Percentiles rank a stretch among this genome's conserved stretches.
Conservation (phyloP, 2,888 invertebrate species). For the Sepioteuthis lessoniana region DNA sequence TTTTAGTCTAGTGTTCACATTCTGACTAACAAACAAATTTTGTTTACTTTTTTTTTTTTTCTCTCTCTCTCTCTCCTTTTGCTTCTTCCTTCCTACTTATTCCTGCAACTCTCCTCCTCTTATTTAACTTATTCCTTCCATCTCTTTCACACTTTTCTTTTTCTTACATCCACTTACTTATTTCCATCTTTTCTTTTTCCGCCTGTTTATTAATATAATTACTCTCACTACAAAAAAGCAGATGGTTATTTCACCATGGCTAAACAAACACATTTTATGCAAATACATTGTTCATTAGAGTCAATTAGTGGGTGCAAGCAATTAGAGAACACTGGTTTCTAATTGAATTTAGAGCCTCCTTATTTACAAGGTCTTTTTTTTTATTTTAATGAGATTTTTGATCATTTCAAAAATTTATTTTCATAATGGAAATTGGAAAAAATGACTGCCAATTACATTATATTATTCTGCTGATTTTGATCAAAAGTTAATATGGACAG, state of each 20-base stretch:
- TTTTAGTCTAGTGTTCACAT: no score
- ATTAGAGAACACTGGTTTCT: not conserved
- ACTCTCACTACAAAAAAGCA: slow-evolving; percentile 36
- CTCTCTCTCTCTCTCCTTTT: no score
- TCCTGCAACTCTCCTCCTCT: no score
- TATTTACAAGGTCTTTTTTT: not conserved
- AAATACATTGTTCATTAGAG: not conserved
- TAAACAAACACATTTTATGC: not conserved
- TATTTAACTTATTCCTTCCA: no score
- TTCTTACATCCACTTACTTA: not conserved
- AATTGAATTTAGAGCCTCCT: not conserved
- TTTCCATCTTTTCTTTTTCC: not conserved
- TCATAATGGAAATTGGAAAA: no score
- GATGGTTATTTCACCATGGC: slow-evolving; percentile 35
- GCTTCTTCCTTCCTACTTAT: no score
- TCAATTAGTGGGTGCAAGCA: slow-evolving; percentile 33
- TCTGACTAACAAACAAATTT: no score
- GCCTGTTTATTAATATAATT: not conserved
- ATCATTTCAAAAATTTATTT: no score
- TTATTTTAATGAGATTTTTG: not conserved
- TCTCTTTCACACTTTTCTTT: not conserved
- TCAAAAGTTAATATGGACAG: no score
- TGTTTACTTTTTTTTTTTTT: no score
- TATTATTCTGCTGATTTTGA: no score
- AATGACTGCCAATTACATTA: no score